Base-by-base conservation (phyloP, 2,797 vertebrate species). In the Ataeniobius toweri region DNA sequence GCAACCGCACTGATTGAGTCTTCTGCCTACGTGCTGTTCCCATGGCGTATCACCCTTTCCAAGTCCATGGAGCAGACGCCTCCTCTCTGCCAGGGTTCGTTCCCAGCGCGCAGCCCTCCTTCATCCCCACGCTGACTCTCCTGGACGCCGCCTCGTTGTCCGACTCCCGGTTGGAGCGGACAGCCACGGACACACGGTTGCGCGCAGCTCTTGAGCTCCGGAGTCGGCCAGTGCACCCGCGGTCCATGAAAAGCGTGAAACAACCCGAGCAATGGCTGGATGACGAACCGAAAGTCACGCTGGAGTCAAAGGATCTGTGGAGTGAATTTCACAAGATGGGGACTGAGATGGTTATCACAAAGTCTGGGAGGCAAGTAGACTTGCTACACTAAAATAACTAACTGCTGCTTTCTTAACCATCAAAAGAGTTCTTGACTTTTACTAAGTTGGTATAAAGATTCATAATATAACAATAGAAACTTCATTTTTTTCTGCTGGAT, bases 261-360 rank as follows among this genome's bases (percentile, higher is more conserved):
- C 96, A 97, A 89, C 93, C 94, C 0, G 96, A 96, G 44, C 96
- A 97, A 71, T 96, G 95, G 63, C 93, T 94, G 46, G 96, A 97
- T 16, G 97, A 99, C n/a, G 97, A 99, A 78, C 98, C 97, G 0
- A 98, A 97, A 94, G 98, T 99, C 79, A 97, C 96, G 3, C 94
- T 99, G 86, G 98, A 99, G 78, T 96, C 97, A 24, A 97, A 97
- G 81, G 96, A 97, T 56, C 95, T 99, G 76, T 99, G 98, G 98
- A 97, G 97, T 68, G 96, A 98, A 84, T 99, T 99, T 94, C 97
- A 99, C 94, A 97, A 97, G 92, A 95, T 96, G 88, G 98, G 98
- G 80, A 99, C 98, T 0, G 98, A 99, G 93, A 99, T 99, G 98
- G 98, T 99, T 81, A 98, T 99, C 83, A 99, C 98, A 41, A 99